Evolutionary conservation across 1,140 invertebrate genomes (phyloP).

Genomic region (Hetaerina americana): DNA sequence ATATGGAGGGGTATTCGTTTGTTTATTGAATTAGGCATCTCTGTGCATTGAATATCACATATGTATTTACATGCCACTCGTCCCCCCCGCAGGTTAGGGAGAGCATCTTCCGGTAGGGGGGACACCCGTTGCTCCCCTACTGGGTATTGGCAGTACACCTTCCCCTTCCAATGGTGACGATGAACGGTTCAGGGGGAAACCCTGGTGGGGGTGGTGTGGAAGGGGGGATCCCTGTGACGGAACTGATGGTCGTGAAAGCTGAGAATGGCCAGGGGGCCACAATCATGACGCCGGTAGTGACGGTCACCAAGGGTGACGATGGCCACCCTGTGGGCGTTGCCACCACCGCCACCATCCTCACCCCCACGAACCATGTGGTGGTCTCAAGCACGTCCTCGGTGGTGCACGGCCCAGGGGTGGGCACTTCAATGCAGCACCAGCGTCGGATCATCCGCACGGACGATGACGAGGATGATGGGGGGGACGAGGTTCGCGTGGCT

Average conservation of each 20-base stretch:
- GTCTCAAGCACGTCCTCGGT: conserved; percentile 23
- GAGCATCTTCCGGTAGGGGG: neutral
- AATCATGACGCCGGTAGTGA: neutral
- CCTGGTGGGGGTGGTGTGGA: conserved; percentile 19
- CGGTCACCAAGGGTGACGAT: neutral
- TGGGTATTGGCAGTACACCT: neutral
- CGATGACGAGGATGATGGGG: neutral
- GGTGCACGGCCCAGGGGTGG: conserved; percentile 6
- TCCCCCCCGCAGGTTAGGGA: neutral
- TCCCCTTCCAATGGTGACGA: conserved; percentile 25
- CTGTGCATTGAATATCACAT: too few species aligned
- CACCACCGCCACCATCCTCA: conserved; percentile 19
- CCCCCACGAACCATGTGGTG: neutral
- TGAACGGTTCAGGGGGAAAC: conserved; percentile 45
- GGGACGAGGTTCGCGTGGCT: too few species aligned
- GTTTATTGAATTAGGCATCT: too few species aligned
- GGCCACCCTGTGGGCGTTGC: conserved; percentile 26
- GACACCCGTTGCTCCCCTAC: too few species aligned
- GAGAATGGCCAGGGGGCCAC: neutral
- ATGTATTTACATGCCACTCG: too few species aligned
- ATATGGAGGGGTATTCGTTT: too few species aligned
- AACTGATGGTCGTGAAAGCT: neutral
- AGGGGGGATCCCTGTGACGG: neutral
- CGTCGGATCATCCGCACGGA: neutral
- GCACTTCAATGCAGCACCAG: neutral